phyloP scores from a whole-genome alignment of 2,888 invertebrate genomes.

The Tiliacea aurago region DNA sequence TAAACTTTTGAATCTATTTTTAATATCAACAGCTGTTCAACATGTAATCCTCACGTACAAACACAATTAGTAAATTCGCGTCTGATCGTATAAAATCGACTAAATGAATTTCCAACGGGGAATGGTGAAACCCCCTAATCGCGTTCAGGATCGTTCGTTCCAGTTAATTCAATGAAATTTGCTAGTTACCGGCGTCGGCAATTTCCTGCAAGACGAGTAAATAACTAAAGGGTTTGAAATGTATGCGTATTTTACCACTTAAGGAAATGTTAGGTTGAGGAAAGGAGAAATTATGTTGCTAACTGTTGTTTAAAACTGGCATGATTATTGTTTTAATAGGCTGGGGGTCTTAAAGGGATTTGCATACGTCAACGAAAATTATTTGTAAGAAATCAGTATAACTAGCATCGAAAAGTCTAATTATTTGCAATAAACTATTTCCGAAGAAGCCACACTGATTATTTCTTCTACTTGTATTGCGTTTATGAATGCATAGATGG shows the following conservation, averaged over 20 bases:
- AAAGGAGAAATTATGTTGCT: conserved; percentile 2
- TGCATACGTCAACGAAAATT: not conserved
- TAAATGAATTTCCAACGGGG: conserved; percentile 55
- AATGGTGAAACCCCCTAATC: conserved; percentile 48
- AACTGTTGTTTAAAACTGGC: not conserved
- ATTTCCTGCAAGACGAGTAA: conserved; percentile 65
- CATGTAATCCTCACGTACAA: conserved; percentile 14
- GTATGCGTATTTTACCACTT: conserved; percentile 30
- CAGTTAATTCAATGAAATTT: conserved; percentile 66
- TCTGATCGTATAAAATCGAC: conserved; percentile 48
- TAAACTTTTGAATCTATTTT: conserved; percentile 6
- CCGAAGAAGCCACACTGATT: no score
- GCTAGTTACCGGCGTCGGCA: conserved; percentile 67
- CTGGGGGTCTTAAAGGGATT: not conserved
- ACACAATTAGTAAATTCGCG: conserved; percentile 39
- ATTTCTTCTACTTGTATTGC: not conserved
- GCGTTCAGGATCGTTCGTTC: conserved; percentile 57
- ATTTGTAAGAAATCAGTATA: not conserved
- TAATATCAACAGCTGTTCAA: not conserved
- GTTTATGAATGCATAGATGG: not conserved
- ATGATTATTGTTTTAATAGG: conserved; percentile 9
- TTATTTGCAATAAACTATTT: not conserved
- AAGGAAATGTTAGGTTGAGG: conserved; percentile 14
- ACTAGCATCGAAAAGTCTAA: not conserved
- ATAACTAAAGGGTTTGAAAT: conserved; percentile 44